Evolutionary conservation across 2,888 invertebrate genomes (phyloP).

Genomic region (Lacanobia wlatinum): DNA sequence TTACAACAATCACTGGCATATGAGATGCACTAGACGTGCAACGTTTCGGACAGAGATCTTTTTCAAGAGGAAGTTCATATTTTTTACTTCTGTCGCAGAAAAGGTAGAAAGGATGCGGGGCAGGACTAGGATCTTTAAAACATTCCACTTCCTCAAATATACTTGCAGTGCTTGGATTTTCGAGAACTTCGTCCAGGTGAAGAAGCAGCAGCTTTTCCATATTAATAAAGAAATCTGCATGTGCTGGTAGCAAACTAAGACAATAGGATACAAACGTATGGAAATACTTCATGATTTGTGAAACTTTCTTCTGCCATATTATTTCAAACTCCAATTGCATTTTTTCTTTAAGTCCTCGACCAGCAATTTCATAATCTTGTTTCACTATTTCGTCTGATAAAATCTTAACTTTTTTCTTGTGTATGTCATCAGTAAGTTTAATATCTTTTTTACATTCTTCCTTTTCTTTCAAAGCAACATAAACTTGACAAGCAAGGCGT

Average conservation of each 20-base stretch:
- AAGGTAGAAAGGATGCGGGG: constrained; percentile 81
- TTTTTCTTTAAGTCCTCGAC: constrained; percentile 76
- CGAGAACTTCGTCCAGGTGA: constrained; percentile 79
- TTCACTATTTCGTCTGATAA: constrained; percentile 73
- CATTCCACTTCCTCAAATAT: constrained; percentile 75
- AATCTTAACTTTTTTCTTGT: constrained; percentile 76
- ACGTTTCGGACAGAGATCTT: constrained; percentile 80
- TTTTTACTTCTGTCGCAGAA: constrained; percentile 79
- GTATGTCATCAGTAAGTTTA: constrained; percentile 72
- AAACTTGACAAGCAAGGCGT: constrained; percentile 85
- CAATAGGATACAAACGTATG: constrained; percentile 83
- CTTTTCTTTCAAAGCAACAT: constrained; percentile 84
- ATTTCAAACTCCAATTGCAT: constrained; percentile 74
- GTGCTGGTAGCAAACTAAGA: constrained; percentile 79
- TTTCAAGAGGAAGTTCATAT: constrained; percentile 73
- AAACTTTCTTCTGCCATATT: constrained; percentile 84
- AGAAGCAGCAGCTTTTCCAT: constrained; percentile 85
- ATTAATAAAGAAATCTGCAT: constrained; percentile 85
- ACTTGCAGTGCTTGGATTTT: constrained; percentile 77
- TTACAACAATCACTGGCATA: constrained; percentile 83
- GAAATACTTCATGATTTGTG: constrained; percentile 81
- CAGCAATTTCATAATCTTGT: constrained; percentile 78
- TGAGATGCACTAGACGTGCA: constrained; percentile 82
- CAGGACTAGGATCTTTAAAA: constrained; percentile 71
- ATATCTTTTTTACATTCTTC: constrained; percentile 79